These are phyloP conservation scores for Eupelmus urozonus DNA, from an alignment of 2,888 invertebrate species.

Conservation along the genomic window DNA sequence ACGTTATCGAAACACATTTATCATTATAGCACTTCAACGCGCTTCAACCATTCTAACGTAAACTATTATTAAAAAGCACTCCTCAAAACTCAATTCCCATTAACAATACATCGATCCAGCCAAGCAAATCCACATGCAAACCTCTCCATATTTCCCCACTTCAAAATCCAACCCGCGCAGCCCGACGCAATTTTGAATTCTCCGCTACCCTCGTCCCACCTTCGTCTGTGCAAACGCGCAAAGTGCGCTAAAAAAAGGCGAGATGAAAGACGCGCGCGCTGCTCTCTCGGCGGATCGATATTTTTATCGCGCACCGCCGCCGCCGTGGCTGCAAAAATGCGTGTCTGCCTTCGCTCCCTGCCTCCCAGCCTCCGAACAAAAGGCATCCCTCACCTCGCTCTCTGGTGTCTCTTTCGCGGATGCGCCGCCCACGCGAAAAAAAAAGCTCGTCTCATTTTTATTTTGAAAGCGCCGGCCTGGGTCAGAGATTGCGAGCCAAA, in stretches of 20 bases:
- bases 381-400: slow-evolving; percentile 15
- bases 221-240: too few relatives aligned
- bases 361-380: slow-evolving; percentile 15
- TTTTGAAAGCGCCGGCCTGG: slow-evolving; percentile 1
- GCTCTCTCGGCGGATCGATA: slow-evolving; percentile 28
- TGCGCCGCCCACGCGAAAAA: not conserved
- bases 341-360: not conserved
- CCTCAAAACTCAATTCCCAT: too few relatives aligned
- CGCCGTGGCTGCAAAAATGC: slow-evolving; percentile 3
- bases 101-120: too few relatives aligned
- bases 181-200: not conserved
- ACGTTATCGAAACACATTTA: too few relatives aligned
- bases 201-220: too few relatives aligned
- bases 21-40: too few relatives aligned
- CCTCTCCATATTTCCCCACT: too few relatives aligned
- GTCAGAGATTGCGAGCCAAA: slow-evolving; percentile 11
- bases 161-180: too few relatives aligned
- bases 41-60: too few relatives aligned
- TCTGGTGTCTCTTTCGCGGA: not conserved
- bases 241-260: not conserved
- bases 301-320: slow-evolving; percentile 28
- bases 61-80: too few relatives aligned
- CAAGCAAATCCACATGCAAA: too few relatives aligned
- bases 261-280: not conserved
- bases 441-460: slow-evolving; percentile 12